Percentiles rank a stretch among this genome's conserved stretches.
Conservation (phyloP, 2,797 vertebrate species). For the Toxotes lorentzi region DNA sequence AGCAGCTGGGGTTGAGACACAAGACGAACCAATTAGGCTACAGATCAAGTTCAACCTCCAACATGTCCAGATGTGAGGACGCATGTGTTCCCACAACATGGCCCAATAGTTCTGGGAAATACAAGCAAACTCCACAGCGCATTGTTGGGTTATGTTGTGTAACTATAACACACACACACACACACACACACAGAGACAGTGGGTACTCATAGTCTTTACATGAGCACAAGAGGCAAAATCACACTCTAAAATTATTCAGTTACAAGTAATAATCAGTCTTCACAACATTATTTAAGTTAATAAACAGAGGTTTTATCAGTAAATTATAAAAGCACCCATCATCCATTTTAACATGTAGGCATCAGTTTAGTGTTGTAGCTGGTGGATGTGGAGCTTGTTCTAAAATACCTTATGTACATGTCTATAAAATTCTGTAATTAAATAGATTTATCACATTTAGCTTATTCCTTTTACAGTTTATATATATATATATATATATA, state of each 20-base stretch:
- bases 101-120: neutral
- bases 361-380: neutral
- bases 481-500: too few relatives aligned
- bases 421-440: neutral
- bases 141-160: neutral
- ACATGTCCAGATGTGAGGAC: neutral
- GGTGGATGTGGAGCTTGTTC: neutral
- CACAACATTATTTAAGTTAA: neutral
- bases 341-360: neutral
- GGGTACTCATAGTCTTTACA: neutral
- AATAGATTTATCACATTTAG: neutral
- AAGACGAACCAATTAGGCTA: neutral
- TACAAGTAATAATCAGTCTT: neutral
- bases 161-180: neutral
- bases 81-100: neutral
- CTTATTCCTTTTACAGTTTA: too few relatives aligned
- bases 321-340: neutral
- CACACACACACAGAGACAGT: neutral
- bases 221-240: neutral
- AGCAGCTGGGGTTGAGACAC: neutral
- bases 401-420: too few relatives aligned
- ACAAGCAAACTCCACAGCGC: neutral
- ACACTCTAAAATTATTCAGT: neutral
- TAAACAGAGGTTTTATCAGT: neutral
- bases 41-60: neutral